Evolutionary conservation across 2,888 invertebrate genomes (phyloP).

Genomic region (Cataglyphis albicans): DNA sequence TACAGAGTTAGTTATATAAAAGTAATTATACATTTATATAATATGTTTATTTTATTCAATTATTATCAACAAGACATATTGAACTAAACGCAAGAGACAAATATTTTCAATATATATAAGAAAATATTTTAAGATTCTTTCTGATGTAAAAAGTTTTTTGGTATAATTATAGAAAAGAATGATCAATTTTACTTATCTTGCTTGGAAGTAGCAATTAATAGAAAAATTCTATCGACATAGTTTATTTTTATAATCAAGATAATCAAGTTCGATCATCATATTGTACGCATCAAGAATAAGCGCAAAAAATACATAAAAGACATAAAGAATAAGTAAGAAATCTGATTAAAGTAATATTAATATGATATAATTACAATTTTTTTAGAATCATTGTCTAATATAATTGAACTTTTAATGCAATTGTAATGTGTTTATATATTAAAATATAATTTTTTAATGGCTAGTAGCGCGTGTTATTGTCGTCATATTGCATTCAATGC

Average conservation of each 20-base stretch:
- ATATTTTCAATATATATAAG: not conserved
- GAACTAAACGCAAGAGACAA: not conserved
- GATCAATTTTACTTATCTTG: not conserved
- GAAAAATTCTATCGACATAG: not conserved
- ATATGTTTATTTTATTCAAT: not conserved
- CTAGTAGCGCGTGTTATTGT: not conserved
- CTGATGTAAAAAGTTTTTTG: not conserved
- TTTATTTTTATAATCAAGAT: not conserved
- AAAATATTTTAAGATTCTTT: not conserved
- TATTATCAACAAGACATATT: not conserved
- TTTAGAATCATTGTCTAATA: not conserved
- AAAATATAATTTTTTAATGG: not conserved
- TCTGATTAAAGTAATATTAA: constrained; percentile 7
- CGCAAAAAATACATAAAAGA: too few species aligned
- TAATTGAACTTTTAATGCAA: not conserved
- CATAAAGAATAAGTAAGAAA: not conserved
- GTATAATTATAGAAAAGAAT: not conserved
- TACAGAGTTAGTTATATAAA: not conserved
- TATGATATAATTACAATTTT: not conserved
- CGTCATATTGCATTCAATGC: not conserved
- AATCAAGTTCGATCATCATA: not conserved
- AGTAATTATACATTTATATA: not conserved
- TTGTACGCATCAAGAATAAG: too few species aligned
- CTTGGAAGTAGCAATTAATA: not conserved
- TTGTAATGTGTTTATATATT: not conserved